Evolutionary conservation across 1,140 invertebrate genomes (phyloP).

Genomic region (Augochlora pura): DNA sequence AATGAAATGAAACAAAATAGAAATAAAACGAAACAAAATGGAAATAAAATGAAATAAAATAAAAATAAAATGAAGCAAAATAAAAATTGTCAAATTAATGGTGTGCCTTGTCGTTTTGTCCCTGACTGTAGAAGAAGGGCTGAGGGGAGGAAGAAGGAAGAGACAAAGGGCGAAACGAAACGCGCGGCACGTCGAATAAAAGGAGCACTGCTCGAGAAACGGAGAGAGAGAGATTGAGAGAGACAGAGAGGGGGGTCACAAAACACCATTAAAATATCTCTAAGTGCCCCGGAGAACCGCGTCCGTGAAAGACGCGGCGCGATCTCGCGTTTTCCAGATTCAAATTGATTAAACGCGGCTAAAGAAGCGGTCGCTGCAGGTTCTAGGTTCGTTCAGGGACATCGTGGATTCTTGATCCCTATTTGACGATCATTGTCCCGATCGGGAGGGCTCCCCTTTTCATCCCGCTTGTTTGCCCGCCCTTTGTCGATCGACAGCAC

Average conservation of each 20-base stretch:
- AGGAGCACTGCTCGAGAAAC: conserved; percentile 32
- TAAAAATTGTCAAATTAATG: too few relatives aligned
- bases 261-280: conserved; percentile 78
- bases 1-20: too few relatives aligned
- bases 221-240: conserved; percentile 63
- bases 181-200: conserved; percentile 54
- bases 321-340: conserved; percentile 47
- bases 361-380: conserved; percentile 7
- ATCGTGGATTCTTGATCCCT: conserved; percentile 5
- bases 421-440: background rate
- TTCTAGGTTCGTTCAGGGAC: background rate
- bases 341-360: conserved; percentile 54
- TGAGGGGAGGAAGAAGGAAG: conserved; percentile 6
- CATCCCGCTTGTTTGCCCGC: background rate
- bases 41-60: too few relatives aligned
- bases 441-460: background rate
- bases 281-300: conserved; percentile 53
- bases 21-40: too few relatives aligned
- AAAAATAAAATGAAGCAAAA: too few relatives aligned
- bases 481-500: background rate
- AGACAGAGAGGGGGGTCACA: conserved; percentile 70
- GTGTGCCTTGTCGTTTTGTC: too few relatives aligned
- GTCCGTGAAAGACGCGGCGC: conserved; percentile 48
- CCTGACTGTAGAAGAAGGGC: too few relatives aligned
- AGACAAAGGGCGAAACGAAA: conserved; percentile 62